phyloP scores from a whole-genome alignment of 2,113 vertebrate genomes.

The Salvelinus fontinalis region DNA sequence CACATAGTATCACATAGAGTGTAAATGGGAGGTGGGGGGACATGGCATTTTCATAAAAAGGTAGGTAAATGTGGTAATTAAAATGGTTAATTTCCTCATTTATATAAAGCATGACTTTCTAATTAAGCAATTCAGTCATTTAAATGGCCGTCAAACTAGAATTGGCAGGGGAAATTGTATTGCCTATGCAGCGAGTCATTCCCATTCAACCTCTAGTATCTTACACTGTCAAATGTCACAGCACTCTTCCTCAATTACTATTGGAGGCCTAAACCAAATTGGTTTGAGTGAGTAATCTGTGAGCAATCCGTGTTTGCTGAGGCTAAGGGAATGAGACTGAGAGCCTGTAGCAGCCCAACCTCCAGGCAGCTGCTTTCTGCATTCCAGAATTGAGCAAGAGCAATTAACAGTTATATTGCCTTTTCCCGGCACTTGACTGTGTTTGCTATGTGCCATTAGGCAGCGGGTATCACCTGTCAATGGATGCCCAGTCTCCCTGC shows the following conservation, averaged over 20 bases:
- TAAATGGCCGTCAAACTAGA: conserved; percentile 1
- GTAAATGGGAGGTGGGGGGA: no score
- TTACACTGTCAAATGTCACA: conserved; percentile 39
- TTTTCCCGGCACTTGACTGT: conserved; percentile 33
- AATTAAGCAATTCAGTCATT: conserved; percentile 5
- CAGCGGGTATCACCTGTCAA: conserved; percentile 67
- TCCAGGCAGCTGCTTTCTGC: conserved; percentile 30
- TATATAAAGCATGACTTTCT: background rate
- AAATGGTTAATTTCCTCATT: background rate
- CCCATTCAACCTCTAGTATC: conserved; percentile 32
- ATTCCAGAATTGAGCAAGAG: conserved; percentile 45
- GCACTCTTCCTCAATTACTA: conserved; percentile 42
- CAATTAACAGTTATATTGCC: conserved; percentile 52
- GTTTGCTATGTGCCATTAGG: conserved; percentile 56
- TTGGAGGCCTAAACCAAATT: conserved; percentile 46
- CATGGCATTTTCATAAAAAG: no score
- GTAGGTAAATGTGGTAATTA: conserved; percentile 3
- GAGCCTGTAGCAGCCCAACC: background rate
- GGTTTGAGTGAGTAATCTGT: conserved; percentile 50
- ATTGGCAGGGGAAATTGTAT: conserved; percentile 5
- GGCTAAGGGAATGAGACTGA: background rate
- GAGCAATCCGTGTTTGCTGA: conserved; percentile 13
- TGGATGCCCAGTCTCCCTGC: conserved; percentile 44
- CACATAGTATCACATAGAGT: no score
- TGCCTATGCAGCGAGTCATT: conserved; percentile 24